These are phyloP conservation scores for Mantis religiosa DNA, from an alignment of 2,888 invertebrate species.

Conservation along the genomic window DNA sequence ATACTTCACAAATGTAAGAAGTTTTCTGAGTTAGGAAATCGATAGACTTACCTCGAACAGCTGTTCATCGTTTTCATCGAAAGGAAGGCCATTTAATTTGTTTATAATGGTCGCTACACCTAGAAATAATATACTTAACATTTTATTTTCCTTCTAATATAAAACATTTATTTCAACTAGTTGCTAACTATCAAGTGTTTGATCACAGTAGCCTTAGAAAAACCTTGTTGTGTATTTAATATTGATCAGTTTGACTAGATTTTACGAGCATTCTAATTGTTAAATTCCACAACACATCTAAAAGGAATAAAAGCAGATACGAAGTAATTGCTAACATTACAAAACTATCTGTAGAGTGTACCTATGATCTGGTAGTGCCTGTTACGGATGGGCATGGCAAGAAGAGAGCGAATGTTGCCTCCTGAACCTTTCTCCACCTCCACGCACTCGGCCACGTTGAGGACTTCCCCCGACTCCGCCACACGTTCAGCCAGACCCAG, in stretches of 20 bases:
- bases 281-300: no score
- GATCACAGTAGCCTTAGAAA: no score
- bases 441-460: slow-evolving; percentile 48
- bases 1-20: no score
- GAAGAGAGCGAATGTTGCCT: slow-evolving; percentile 44
- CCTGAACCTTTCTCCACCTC: slow-evolving; percentile 43
- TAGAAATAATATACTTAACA: slow-evolving; percentile 32
- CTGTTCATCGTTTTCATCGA: slow-evolving; percentile 52
- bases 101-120: slow-evolving; percentile 53
- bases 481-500: slow-evolving; percentile 47
- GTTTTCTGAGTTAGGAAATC: no score
- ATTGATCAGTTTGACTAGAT: no score
- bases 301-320: no score
- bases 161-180: no score
- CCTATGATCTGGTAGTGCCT: slow-evolving; percentile 48
- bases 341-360: slow-evolving; percentile 28
- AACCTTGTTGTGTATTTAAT: no score
- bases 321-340: no score
- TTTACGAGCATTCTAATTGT: no score
- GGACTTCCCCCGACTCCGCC: slow-evolving; percentile 47
- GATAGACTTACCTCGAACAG: slow-evolving; percentile 47
- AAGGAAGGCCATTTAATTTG: slow-evolving; percentile 46
- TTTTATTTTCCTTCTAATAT: no score
- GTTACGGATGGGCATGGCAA: slow-evolving; percentile 51
- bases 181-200: no score